These are phyloP conservation scores for Condylura cristata DNA, from an alignment of 2,113 vertebrate species.

Conservation along the genomic window DNA sequence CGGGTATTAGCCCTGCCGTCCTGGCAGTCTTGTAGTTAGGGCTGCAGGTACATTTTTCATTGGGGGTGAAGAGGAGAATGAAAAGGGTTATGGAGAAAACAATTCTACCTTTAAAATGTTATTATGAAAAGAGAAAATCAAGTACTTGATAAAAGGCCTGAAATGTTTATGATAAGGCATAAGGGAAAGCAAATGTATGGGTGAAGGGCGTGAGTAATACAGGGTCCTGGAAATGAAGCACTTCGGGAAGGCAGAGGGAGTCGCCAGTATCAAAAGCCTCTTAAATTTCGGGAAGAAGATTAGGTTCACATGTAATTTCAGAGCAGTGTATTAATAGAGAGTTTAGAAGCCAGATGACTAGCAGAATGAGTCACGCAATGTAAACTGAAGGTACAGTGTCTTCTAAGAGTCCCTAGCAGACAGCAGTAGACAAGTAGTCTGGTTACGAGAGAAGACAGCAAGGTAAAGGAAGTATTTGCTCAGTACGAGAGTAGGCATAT, in stretches of 20 bases:
- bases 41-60: not conserved
- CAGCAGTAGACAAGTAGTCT: not conserved
- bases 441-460: not conserved
- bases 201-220: not conserved
- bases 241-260: not conserved
- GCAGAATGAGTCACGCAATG: not conserved
- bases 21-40: not conserved
- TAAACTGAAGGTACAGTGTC: not conserved
- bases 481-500: not conserved
- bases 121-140: not conserved
- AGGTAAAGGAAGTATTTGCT: not conserved
- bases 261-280: not conserved
- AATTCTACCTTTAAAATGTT: not conserved
- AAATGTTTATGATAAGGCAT: not conserved
- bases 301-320: not conserved
- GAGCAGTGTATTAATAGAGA: not conserved
- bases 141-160: not conserved
- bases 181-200: not conserved
- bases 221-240: not conserved
- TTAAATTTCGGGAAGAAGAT: not conserved
- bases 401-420: not conserved
- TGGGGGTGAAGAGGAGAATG: not conserved
- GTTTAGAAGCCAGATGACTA: not conserved
- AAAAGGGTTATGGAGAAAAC: not conserved
- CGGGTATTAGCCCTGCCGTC: not conserved